phyloP scores from a whole-genome alignment of 2,113 vertebrate species.

The Odontophorus gujanensis region DNA sequence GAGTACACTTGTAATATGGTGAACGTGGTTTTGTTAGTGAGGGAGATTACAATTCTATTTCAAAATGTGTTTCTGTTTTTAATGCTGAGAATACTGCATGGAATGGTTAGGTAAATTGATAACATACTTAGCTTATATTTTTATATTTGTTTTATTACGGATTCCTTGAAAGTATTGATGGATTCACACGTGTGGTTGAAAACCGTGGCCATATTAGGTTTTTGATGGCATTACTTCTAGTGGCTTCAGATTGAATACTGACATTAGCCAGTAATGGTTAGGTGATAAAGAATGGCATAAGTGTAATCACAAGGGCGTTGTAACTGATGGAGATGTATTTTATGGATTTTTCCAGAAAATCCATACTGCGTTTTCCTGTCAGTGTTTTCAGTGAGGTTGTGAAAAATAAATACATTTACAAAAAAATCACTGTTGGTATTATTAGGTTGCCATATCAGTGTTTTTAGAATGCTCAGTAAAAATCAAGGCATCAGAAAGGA shows the following conservation, averaged over 20 bases:
- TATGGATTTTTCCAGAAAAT: background rate
- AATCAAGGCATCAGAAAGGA: background rate
- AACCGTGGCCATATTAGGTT: background rate
- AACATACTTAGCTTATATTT: background rate
- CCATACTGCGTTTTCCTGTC: background rate
- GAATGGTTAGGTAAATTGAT: background rate
- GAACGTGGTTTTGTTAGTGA: background rate
- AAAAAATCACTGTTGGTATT: background rate
- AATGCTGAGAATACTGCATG: background rate
- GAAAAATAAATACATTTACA: background rate
- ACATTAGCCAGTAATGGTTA: background rate
- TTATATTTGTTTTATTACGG: fast-evolving
- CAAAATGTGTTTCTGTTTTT: background rate
- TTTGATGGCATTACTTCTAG: background rate
- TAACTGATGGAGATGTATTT: background rate
- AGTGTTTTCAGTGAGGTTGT: background rate
- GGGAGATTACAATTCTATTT: background rate
- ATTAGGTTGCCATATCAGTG: background rate
- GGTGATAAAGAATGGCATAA: background rate
- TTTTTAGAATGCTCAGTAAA: background rate
- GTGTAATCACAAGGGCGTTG: background rate
- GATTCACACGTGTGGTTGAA: background rate
- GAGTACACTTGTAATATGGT: background rate
- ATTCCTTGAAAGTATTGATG: background rate
- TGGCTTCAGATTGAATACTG: background rate